Percentiles rank a stretch among this genome's conserved stretches.
These are phyloP conservation scores for Cryptoprocta ferox DNA, from an alignment of 2,797 vertebrate genomes.

Conservation along the genomic window DNA sequence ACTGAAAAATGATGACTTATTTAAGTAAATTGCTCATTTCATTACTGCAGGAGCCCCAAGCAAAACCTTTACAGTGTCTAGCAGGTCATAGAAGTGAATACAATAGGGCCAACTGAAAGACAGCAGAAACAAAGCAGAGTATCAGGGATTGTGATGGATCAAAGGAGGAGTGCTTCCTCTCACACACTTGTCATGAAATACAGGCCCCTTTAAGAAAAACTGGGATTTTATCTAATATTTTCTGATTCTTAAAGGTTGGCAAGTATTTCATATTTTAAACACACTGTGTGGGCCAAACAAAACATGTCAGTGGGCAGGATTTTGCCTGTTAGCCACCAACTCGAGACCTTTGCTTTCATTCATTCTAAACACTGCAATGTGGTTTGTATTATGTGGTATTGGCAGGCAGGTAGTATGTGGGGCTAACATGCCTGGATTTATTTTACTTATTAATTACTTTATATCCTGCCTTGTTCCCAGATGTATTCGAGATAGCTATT, in stretches of 20 bases:
- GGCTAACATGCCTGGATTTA: slow-evolving; percentile 65
- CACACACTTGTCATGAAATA: background rate
- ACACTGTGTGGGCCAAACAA: slow-evolving; percentile 69
- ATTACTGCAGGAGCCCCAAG: background rate
- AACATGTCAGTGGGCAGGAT: slow-evolving; percentile 67
- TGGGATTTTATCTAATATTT: slow-evolving; percentile 24
- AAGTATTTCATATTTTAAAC: slow-evolving; percentile 68
- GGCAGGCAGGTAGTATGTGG: slow-evolving; percentile 54
- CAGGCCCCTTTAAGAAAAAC: slow-evolving; percentile 45
- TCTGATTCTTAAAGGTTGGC: slow-evolving; percentile 57
- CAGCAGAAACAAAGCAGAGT: background rate
- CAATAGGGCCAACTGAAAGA: background rate
- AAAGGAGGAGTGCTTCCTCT: background rate
- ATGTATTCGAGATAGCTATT: slow-evolving; percentile 56
- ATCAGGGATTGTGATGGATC: too few relatives aligned
- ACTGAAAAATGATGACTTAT: slow-evolving; percentile 8
- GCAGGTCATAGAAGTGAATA: background rate
- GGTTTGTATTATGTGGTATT: slow-evolving; percentile 72
- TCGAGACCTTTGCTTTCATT: slow-evolving; percentile 56
- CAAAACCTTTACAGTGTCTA: background rate
- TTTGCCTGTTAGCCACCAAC: slow-evolving; percentile 64
- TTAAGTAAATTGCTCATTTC: slow-evolving; percentile 32
- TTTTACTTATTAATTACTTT: slow-evolving; percentile 79
- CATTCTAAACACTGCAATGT: slow-evolving; percentile 71
- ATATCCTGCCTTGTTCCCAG: slow-evolving; percentile 62